These are phyloP conservation scores for Tragulus kanchil DNA, from an alignment of 2,113 vertebrate genomes.

Conservation along the genomic window DNA sequence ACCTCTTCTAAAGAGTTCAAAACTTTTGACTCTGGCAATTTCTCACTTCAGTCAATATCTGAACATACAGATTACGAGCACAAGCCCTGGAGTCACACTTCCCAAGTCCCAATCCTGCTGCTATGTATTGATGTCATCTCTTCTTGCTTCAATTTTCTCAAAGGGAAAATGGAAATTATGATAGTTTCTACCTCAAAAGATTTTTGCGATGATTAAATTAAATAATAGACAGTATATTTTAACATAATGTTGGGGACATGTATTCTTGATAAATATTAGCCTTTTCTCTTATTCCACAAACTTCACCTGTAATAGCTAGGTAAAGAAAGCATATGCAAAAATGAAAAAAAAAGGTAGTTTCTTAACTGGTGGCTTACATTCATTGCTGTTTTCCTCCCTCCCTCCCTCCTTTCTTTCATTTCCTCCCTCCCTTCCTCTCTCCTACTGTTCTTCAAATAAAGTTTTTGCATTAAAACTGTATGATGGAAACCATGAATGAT, in stretches of 20 bases:
- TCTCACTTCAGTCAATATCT: background rate
- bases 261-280: background rate
- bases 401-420: background rate
- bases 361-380: background rate
- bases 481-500: background rate
- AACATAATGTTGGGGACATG: background rate
- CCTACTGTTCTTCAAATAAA: background rate
- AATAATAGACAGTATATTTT: background rate
- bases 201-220: background rate
- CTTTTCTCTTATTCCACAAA: background rate
- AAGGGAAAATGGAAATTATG: background rate
- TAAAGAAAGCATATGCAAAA: background rate
- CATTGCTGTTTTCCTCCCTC: background rate
- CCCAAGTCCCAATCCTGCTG: background rate
- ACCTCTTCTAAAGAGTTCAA: background rate
- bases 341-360: background rate
- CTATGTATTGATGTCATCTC: background rate
- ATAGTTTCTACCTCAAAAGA: background rate
- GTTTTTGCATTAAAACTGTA: constrained; percentile 45
- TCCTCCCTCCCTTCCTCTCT: background rate
- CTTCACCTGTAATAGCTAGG: background rate
- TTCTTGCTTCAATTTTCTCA: background rate
- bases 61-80: background rate
- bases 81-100: background rate
- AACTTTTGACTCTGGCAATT: background rate